These are phyloP conservation scores for Ciconia nigra DNA, from an alignment of 2,797 vertebrate species.

Conservation along the genomic window DNA sequence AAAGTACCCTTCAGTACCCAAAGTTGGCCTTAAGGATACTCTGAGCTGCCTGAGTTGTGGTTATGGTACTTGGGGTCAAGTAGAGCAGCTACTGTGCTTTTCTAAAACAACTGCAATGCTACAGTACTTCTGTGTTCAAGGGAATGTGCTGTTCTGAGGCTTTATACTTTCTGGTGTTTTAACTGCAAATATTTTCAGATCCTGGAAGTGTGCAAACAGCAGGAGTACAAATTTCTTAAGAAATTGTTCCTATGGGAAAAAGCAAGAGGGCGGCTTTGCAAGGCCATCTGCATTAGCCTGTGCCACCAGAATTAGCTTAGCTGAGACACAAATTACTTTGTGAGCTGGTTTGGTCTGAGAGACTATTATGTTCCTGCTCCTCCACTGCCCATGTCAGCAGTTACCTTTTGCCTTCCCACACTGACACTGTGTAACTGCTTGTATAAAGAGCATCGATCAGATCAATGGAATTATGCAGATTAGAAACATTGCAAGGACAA, in stretches of 20 bases:
- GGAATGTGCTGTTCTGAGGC: not conserved
- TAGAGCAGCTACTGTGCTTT: not conserved
- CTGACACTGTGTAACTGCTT: not conserved
- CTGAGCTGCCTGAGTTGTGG: not conserved
- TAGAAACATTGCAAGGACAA: not conserved
- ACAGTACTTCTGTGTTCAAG: not conserved
- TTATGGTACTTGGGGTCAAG: not conserved
- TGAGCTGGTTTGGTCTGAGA: not conserved
- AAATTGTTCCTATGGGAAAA: not conserved
- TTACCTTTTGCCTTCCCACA: not conserved
- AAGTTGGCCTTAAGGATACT: not conserved
- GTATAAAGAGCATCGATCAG: not conserved
- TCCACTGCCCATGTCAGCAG: not conserved
- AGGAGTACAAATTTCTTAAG: not conserved
- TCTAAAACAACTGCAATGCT: not conserved
- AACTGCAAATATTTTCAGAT: not conserved
- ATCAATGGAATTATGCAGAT: not conserved
- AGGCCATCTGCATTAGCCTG: not conserved
- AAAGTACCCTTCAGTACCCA: not conserved
- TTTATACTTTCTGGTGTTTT: not conserved
- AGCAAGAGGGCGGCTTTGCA: not conserved
- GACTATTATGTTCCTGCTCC: not conserved
- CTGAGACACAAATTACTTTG: rapidly evolving
- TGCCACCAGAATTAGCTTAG: not conserved
- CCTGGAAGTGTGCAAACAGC: not conserved